Base-by-base conservation (phyloP, 2,888 invertebrate species). In the Diarsia mendica region DNA sequence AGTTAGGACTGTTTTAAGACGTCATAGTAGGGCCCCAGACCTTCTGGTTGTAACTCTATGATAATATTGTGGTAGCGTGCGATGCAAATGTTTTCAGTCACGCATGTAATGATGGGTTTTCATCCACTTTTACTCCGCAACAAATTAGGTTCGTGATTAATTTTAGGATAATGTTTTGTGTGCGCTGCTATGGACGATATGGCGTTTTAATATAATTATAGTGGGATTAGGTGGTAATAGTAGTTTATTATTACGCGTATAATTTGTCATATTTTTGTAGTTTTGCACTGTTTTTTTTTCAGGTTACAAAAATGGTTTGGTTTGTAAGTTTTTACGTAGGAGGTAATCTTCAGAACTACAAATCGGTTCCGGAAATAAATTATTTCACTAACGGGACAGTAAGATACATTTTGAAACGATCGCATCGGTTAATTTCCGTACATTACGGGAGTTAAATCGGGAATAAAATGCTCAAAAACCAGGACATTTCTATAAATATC, bases 21-120 rank as follows among this genome's bases (percentile, higher is more conserved):
- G n/a, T n/a, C n/a, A n/a, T n/a, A n/a, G n/a, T n/a, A n/a, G n/a
- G n/a, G n/a, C n/a, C n/a, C 13, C 1, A n/a, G 15, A 1, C 63
- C 44, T 76, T 53, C 61, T 80, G 46, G 10, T 10, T 39, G 11
- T 48, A n/a, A 8, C 1, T 39, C 33, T 1, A 13, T 80, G 51
- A 75, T 66, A 23, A 67, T 44, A 48, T 39, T 68, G 53, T 67
- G 69, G 73, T 86, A 63, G 88, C 86, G 86, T 88, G 88, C 48
- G 55, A 71, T 65, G 75, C 69, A 88, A 86, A 88, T 82, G 85
- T 71, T 68, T 48, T 51, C n/a, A 64, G 88, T 86, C 88, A 86
- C 88, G 86, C 80, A 82, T 74, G 67, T 77, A 76, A 80, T 83
- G 74, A 72, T 79, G 53, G 75, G 66, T 73, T 84, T 74, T 64